Evolutionary conservation across 2,797 vertebrate genomes (phyloP), one percentile per base, ranked within the genome.

Genomic region (Eulemur mongoz): DNA sequence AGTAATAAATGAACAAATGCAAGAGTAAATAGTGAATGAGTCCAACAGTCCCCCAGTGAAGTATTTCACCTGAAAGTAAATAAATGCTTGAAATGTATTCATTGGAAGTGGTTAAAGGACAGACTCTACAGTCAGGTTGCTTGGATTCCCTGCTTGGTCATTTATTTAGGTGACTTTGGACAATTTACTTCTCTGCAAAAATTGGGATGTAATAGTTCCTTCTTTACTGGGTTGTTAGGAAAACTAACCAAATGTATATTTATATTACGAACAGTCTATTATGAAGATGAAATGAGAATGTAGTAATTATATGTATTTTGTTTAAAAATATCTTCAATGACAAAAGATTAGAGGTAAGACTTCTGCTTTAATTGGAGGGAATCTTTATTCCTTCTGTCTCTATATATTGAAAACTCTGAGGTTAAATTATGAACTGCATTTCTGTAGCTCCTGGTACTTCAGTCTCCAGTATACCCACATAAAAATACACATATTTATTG

Each of bases 271-370:
- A 91, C 43, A 93, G 48, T 45, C 2, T 67, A 27, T 61, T 91
- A 30, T 81, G 23, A 75, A 89, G 15, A 75, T 76, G 61, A 86
- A 91, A 48, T 94, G 32, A 94, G 14, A 93, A 78, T 63, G 65
- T 30, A n/a, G 12, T 35, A 59, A 90, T 80, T 83, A 30, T 35
- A 35, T 63, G 59, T 2, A 57, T 84, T 73, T 76, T 88, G 14
- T 25, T 97, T 57, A 75, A 96, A 96, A 84, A 93, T 27, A 40
- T 3, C 85, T 76, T 57, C 79, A 50, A 18, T 35, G n/a, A 15
- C 8, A 76, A 52, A 85, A 92, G 11, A 57, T 63, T 83, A 75
- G 7, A 84, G 23, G 27, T 40, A 65, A 93, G 2, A 50, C 10
- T 86, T 69, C 57, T 65, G 4, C 23, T 73, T 93, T 91, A 78